Conservation (phyloP, 2,888 invertebrate species). For the Arge pagana region DNA sequence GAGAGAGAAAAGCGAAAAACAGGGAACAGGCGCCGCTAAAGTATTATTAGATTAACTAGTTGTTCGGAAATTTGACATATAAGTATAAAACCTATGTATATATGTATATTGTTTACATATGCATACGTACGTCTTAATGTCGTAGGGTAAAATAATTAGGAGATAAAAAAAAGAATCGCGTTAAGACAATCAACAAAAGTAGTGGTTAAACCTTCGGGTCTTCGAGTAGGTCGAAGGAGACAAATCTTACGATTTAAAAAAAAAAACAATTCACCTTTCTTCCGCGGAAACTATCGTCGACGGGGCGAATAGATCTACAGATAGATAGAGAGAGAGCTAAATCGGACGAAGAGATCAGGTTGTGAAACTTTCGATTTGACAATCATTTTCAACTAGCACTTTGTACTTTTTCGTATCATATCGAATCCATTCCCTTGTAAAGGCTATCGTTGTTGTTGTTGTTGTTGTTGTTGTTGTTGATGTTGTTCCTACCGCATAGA, state of each 20-base stretch:
- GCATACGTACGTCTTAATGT: not conserved
- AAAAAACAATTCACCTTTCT: not conserved
- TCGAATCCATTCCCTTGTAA: not conserved
- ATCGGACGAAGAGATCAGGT: not conserved
- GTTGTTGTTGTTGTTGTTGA: not conserved
- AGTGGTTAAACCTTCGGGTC: slow-evolving; percentile 35
- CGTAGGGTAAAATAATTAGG: not conserved
- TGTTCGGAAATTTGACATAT: not conserved
- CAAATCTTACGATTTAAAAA: too few species aligned
- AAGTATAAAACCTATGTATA: not conserved
- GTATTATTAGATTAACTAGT: slow-evolving; percentile 17
- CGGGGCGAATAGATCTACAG: not conserved
- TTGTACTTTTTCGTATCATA: slow-evolving; percentile 13
- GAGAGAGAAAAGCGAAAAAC: not conserved
- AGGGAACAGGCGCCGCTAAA: slow-evolving; percentile 8
- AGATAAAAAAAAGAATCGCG: slow-evolving; percentile 46
- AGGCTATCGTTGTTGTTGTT: not conserved
- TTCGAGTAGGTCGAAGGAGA: too few species aligned
- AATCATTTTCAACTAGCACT: slow-evolving; percentile 44
- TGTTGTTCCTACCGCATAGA: too few species aligned
- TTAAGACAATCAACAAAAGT: slow-evolving; percentile 55
- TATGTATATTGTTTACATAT: not conserved
- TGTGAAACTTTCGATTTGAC: slow-evolving; percentile 40
- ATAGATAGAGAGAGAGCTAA: not conserved
- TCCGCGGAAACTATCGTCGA: not conserved